phyloP scores from a whole-genome alignment of 1,140 invertebrate species.

The Tetraneura akinire region DNA sequence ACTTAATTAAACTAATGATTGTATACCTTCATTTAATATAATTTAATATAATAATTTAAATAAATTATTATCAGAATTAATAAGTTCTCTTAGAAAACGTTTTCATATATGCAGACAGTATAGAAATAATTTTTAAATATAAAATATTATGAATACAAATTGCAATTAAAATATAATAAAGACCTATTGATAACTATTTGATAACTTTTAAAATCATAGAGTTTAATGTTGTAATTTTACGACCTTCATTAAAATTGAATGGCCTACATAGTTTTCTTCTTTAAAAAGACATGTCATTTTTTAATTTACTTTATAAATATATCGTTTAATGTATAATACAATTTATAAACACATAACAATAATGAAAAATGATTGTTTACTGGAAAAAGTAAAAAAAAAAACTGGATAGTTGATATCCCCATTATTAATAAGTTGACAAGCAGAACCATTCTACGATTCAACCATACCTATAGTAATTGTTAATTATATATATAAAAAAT shows the following conservation, averaged over 20 bases:
- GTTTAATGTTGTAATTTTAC: not conserved
- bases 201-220: too few relatives aligned
- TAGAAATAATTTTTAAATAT: too few relatives aligned
- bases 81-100: too few relatives aligned
- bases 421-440: slow-evolving; percentile 22
- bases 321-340: slow-evolving; percentile 19
- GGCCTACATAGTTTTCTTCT: slow-evolving; percentile 36
- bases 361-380: slow-evolving; percentile 16
- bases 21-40: too few relatives aligned
- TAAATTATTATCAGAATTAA: too few relatives aligned
- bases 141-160: too few relatives aligned
- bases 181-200: too few relatives aligned
- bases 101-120: too few relatives aligned
- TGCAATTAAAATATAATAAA: too few relatives aligned
- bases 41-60: too few relatives aligned
- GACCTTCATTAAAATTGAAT: slow-evolving; percentile 21
- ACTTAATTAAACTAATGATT: too few relatives aligned
- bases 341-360: slow-evolving; percentile 23
- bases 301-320: slow-evolving; percentile 29
- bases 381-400: not conserved
- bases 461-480: not conserved
- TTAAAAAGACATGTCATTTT: too few relatives aligned
- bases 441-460: slow-evolving; percentile 8
- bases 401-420: not conserved
- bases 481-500: not conserved